Evolutionary conservation across 1,140 invertebrate genomes (phyloP), one percentile per base, ranked within the genome.

Genomic region (Drosophila navojoa): DNA sequence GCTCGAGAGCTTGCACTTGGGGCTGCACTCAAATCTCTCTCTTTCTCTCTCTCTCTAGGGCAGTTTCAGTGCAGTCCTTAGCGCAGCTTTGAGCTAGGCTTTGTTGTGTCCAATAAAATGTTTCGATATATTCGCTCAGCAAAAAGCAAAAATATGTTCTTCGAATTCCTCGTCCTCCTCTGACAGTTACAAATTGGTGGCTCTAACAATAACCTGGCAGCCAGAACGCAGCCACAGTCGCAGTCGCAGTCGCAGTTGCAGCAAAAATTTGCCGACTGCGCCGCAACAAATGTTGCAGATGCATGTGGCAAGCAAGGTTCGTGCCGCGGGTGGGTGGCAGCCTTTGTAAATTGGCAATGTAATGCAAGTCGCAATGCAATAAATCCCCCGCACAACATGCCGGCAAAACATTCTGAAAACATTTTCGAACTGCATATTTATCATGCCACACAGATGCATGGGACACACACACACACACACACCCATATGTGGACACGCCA

Each of bases 341-440:
- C 62, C 44, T 40, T 70, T 70, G 57, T 71, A 47, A 77, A 77
- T 71, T 66, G 32, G 42, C 57, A 74, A 69, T 69, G 58, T 69
- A 74, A 74, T 70, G 66, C 71, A 35, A 62, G 44, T 35, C 10
- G 66, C 58, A 70, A 70, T 54, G 66, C 58, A 70, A 76, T 63
- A 74, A 63, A 76, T 59, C 60, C 52, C 60, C 52, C 35, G 62
- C 60, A 74, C 72, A 66, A 60, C 55, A 67, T 74, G 72, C 53
- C 47, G 63, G 25, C 35, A 32, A 40, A 77, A 84, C 76, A 80
- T 85, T 85, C 81, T 72, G 76, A 71, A 76, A 77, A 82, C 67
- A 79, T 72, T 82, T 79, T 22, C 80, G 76, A 70, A 63, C 64
- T 61, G 69, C 72, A 77, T 72, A 85, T 84, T 85, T 80, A 72